phyloP scores from a whole-genome alignment of 2,888 invertebrate species.

The Heteromyza rotundicornis region DNA sequence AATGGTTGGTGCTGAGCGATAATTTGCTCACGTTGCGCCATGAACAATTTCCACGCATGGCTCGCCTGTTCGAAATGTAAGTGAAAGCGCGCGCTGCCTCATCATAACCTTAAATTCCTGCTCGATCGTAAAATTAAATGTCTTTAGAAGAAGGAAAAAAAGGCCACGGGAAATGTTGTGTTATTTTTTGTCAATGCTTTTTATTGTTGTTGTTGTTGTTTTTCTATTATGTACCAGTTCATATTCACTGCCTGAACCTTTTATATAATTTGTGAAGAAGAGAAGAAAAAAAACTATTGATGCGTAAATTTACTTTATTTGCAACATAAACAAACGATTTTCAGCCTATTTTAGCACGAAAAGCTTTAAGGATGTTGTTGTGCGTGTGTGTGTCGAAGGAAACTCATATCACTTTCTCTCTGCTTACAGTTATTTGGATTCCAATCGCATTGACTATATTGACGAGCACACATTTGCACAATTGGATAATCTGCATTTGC shows the following conservation, averaged over 20 bases:
- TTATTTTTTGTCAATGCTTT: neutral
- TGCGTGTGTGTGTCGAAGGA: no score
- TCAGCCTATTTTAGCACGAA: slow-evolving; percentile 19
- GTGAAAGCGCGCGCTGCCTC: slow-evolving; percentile 34
- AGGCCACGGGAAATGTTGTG: neutral
- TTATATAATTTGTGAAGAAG: neutral
- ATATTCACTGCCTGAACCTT: neutral
- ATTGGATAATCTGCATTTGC: slow-evolving; percentile 61
- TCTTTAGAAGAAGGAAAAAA: neutral
- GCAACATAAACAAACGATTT: slow-evolving; percentile 20
- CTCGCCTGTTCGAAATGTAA: slow-evolving; percentile 64
- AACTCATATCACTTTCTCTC: slow-evolving; percentile 9
- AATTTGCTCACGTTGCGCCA: slow-evolving; percentile 64
- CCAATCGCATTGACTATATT: slow-evolving; percentile 63
- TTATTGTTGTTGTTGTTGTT: neutral
- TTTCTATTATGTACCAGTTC: no score
- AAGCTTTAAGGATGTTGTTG: no score
- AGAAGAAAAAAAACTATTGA: slow-evolving; percentile 22
- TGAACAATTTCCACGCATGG: slow-evolving; percentile 63
- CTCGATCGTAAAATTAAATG: slow-evolving; percentile 1
- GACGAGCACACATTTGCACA: slow-evolving; percentile 62
- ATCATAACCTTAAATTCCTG: neutral
- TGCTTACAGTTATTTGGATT: slow-evolving; percentile 63
- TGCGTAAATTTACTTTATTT: slow-evolving; percentile 25
- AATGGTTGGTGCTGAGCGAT: slow-evolving; percentile 64